These are phyloP conservation scores for Frankliniella fusca DNA, from an alignment of 2,888 invertebrate species.

Conservation along the genomic window DNA sequence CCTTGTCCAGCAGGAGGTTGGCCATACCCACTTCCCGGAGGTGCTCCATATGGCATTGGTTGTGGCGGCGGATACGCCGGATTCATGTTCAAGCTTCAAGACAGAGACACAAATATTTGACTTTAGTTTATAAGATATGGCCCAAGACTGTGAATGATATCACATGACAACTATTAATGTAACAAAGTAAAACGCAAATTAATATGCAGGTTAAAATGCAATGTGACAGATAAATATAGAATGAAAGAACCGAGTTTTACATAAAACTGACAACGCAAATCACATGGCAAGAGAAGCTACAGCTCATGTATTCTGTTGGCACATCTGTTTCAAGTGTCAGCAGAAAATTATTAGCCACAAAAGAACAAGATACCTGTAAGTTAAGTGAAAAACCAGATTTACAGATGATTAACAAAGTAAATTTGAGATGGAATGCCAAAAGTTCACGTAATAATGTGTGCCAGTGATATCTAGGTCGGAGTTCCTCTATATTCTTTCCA, in stretches of 20 bases:
- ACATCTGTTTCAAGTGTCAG: background rate
- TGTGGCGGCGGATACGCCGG: slow-evolving; percentile 15
- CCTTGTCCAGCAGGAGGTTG: background rate
- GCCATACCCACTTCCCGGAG: background rate
- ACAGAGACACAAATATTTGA: background rate
- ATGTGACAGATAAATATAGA: background rate
- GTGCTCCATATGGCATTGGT: background rate
- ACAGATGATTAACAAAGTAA: background rate
- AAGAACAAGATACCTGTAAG: background rate
- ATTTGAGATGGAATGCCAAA: background rate
- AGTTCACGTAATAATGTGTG: background rate
- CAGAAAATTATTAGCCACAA: background rate
- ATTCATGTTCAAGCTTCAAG: background rate
- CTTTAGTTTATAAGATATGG: background rate
- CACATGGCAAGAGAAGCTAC: background rate
- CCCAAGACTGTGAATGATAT: background rate
- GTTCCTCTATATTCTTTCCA: no score
- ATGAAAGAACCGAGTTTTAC: background rate
- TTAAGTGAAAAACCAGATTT: background rate
- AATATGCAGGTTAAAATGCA: background rate
- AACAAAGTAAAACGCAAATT: background rate
- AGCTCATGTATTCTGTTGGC: background rate
- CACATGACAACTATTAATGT: background rate
- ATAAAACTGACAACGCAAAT: background rate
- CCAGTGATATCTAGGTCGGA: no score